These are phyloP conservation scores for Invenusta paracnida DNA, from an alignment of 2,888 invertebrate species.

Conservation along the genomic window DNA sequence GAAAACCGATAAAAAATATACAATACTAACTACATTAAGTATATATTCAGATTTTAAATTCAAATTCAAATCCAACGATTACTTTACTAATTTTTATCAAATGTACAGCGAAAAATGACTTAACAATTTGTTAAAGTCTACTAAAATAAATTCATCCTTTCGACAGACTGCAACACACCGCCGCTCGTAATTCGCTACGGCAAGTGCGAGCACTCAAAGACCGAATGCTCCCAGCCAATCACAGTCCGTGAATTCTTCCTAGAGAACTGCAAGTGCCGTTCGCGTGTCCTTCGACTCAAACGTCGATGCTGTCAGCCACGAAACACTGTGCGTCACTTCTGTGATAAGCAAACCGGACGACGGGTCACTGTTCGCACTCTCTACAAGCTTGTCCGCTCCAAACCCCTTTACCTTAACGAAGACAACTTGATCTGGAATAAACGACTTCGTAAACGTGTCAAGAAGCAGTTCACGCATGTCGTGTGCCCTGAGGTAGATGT, in stretches of 20 bases:
- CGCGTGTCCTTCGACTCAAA: neutral
- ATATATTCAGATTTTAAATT: too few species aligned
- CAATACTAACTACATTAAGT: too few species aligned
- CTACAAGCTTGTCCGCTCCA: neutral
- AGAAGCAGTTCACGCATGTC: neutral
- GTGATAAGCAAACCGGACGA: neutral
- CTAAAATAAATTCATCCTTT: neutral
- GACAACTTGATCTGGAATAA: conserved; percentile 35
- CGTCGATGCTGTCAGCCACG: conserved; percentile 22
- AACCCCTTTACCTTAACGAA: conserved; percentile 32
- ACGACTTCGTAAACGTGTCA: neutral
- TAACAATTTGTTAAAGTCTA: too few species aligned
- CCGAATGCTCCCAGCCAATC: neutral
- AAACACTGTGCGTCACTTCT: neutral
- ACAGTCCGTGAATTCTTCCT: neutral
- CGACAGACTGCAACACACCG: neutral
- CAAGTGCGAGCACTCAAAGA: neutral
- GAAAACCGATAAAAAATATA: too few species aligned
- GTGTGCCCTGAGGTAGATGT: conserved; percentile 10
- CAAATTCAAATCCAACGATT: too few species aligned
- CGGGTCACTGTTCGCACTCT: neutral
- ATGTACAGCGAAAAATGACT: too few species aligned
- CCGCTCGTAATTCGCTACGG: neutral
- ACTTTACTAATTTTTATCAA: too few species aligned
- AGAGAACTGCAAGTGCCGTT: conserved; percentile 28